These are phyloP conservation scores for Acleris holmiana DNA, from an alignment of 2,888 invertebrate species.

Conservation along the genomic window DNA sequence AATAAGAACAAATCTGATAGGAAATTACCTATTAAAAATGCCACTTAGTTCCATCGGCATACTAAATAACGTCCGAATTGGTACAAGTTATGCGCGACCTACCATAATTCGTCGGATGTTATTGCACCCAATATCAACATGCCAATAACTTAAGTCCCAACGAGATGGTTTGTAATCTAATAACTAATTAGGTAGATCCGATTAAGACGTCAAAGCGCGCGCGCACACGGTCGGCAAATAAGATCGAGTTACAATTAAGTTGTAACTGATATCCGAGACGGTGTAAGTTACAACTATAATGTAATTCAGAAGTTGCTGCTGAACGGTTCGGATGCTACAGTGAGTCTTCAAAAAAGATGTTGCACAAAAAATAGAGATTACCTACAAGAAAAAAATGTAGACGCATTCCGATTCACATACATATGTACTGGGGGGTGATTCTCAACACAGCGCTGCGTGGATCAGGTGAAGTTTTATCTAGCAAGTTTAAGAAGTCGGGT, in stretches of 20 bases:
- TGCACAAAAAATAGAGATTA: too few species aligned
- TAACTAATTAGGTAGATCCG: constrained; percentile 76
- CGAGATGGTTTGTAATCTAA: constrained; percentile 62
- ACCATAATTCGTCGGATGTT: constrained; percentile 69
- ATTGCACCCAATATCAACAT: constrained; percentile 62
- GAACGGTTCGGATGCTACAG: constrained; percentile 27
- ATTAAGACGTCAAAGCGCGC: constrained; percentile 80
- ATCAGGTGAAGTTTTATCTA: too few species aligned
- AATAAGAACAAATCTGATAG: constrained; percentile 12
- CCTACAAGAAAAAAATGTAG: background rate
- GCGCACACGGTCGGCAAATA: constrained; percentile 72
- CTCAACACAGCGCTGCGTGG: too few species aligned
- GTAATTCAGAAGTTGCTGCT: background rate
- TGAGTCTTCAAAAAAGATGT: constrained; percentile 6
- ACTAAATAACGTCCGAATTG: constrained; percentile 18
- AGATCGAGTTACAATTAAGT: constrained; percentile 61
- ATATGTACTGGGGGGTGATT: too few species aligned
- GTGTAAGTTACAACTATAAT: background rate
- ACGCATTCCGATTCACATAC: too few species aligned
- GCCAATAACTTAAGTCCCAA: constrained; percentile 63
- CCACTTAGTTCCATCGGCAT: constrained; percentile 12
- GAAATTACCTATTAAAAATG: constrained; percentile 21
- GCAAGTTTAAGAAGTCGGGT: too few species aligned
- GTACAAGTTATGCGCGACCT: constrained; percentile 60
- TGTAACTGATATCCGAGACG: constrained; percentile 55